Conservation (phyloP, 1,140 invertebrate genomes). For the Proctacanthus coquilletti region DNA sequence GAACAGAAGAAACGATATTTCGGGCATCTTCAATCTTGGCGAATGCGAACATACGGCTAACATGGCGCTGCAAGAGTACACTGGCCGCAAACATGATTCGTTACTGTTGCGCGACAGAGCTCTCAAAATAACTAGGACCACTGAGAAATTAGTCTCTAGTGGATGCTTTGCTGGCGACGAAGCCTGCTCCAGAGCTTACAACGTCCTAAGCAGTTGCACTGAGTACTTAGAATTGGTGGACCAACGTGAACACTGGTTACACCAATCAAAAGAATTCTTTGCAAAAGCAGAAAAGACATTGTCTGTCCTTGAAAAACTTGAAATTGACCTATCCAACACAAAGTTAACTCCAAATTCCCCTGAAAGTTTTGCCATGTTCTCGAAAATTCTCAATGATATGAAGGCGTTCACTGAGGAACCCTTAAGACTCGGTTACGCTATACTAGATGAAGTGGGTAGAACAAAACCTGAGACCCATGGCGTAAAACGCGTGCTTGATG, state of each 20-base stretch:
- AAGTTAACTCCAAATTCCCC: slow-evolving; percentile 44
- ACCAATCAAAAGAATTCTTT: slow-evolving; percentile 59
- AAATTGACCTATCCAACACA: slow-evolving; percentile 54
- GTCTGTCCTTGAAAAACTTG: slow-evolving; percentile 59
- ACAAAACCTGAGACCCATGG: slow-evolving; percentile 48
- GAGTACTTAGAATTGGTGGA: slow-evolving; percentile 60
- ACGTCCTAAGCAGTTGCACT: slow-evolving; percentile 52
- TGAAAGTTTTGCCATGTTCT: slow-evolving; percentile 49
- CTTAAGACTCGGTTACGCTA: slow-evolving; percentile 52
- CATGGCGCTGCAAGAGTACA: slow-evolving; percentile 49
- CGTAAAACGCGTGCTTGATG: slow-evolving; percentile 47
- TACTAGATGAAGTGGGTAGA: slow-evolving; percentile 53
- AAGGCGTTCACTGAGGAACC: slow-evolving; percentile 38
- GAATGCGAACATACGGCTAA: slow-evolving; percentile 55
- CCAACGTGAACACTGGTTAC: slow-evolving; percentile 48
- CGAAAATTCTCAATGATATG: slow-evolving; percentile 42
- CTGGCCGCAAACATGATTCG: slow-evolving; percentile 54
- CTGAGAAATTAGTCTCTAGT: slow-evolving; percentile 53
- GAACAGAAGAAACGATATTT: slow-evolving; percentile 21
- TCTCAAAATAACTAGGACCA: slow-evolving; percentile 59
- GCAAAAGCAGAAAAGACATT: slow-evolving; percentile 55
- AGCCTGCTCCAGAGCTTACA: slow-evolving; percentile 51
- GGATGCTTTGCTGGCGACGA: slow-evolving; percentile 55
- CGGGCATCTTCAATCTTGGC: slow-evolving; percentile 30
- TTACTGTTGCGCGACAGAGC: slow-evolving; percentile 60